Percentiles rank a stretch among this genome's conserved stretches.
phyloP scores from a whole-genome alignment of 2,113 vertebrate species.

The Pelvicachromis taeniatus region DNA sequence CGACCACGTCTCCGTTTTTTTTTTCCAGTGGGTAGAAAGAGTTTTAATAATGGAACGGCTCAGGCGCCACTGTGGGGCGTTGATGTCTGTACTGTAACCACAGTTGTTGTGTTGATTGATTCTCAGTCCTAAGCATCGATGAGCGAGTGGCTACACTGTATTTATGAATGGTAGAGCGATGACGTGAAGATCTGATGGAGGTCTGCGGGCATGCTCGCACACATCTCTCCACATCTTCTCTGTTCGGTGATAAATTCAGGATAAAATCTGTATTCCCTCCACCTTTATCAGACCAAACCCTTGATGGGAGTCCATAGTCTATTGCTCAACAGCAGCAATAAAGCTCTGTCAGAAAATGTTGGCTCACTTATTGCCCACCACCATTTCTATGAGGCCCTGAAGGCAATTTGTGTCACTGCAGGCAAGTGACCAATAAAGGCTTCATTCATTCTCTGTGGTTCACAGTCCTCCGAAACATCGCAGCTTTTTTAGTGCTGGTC shows the following conservation, averaged over 20 bases:
- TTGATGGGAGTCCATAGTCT: neutral
- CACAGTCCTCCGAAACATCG: too few relatives aligned
- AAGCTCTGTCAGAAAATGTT: too few relatives aligned
- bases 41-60: neutral
- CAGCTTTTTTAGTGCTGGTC: too few relatives aligned
- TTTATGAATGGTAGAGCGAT: neutral
- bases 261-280: neutral
- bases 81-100: neutral
- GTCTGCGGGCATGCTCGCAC: neutral
- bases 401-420: too few relatives aligned
- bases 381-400: too few relatives aligned
- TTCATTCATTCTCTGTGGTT: too few relatives aligned
- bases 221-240: conserved; percentile 19
- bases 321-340: too few relatives aligned
- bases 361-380: too few relatives aligned
- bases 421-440: too few relatives aligned
- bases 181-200: neutral
- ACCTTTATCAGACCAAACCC: neutral
- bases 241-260: neutral
- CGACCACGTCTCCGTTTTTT: rapidly evolving
- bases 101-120: neutral
- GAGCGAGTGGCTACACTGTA: neutral
- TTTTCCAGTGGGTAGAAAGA: rapidly evolving
- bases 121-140: neutral
- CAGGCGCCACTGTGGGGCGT: neutral